These are phyloP conservation scores for Gymnopithys bicolor DNA, from an alignment of 2,797 vertebrate species.

Conservation along the genomic window DNA sequence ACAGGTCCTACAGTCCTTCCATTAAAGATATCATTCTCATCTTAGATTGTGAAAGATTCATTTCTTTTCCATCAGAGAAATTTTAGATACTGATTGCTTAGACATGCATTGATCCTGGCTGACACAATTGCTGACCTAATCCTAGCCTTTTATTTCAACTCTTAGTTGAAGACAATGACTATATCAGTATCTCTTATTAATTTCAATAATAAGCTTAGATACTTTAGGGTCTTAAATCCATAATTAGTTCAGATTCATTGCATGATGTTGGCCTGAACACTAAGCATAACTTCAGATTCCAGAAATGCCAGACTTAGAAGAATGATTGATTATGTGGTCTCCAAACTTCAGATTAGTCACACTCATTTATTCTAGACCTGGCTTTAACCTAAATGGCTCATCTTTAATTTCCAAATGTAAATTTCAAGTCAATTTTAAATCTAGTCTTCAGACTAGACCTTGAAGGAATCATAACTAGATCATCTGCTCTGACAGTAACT, in stretches of 20 bases:
- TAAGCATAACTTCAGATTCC: neutral
- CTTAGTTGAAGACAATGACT: neutral
- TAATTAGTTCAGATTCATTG: neutral
- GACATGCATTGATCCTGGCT: neutral
- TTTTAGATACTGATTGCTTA: neutral
- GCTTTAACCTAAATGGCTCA: neutral
- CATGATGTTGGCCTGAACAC: neutral
- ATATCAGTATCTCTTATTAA: neutral
- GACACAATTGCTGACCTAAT: neutral
- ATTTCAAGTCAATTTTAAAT: neutral
- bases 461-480: neutral
- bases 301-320: neutral
- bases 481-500: neutral
- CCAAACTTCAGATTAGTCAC: neutral
- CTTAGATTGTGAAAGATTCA: neutral
- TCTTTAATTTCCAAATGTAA: neutral
- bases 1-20: neutral
- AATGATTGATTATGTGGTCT: neutral
- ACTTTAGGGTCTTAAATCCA: neutral
- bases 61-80: neutral
- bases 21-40: accelerated
- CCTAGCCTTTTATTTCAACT: neutral
- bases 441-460: neutral
- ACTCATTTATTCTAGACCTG: neutral
- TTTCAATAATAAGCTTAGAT: neutral